Evolutionary conservation across 2,797 vertebrate genomes (phyloP).

Genomic region (Phoxinus dragarum): DNA sequence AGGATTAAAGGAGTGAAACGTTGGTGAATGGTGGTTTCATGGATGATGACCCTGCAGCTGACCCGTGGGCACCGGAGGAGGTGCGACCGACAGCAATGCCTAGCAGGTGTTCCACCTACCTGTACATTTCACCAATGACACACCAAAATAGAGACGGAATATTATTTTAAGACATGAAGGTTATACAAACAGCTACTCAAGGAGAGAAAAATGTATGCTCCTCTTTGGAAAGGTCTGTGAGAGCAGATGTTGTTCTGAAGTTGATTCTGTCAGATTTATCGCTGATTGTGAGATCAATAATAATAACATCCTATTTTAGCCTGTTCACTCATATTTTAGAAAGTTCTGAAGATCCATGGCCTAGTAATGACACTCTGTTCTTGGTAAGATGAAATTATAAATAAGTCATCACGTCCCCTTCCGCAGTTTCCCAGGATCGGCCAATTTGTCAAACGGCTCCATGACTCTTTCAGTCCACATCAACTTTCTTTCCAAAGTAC

Average conservation of each 20-base stretch:
- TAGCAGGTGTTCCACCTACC: too few species aligned
- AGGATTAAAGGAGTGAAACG: too few species aligned
- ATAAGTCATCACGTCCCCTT: constrained; percentile 63
- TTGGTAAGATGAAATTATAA: constrained; percentile 53
- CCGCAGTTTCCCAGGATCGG: constrained; percentile 54
- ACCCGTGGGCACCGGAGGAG: too few species aligned
- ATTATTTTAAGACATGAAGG: not conserved
- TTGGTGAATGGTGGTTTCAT: too few species aligned
- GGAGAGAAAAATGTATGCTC: constrained; percentile 17
- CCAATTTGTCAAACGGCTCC: constrained; percentile 63
- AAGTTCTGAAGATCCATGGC: constrained; percentile 46
- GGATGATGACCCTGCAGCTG: too few species aligned
- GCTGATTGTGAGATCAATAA: constrained; percentile 8
- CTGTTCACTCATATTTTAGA: not conserved
- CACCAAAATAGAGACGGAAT: constrained; percentile 1
- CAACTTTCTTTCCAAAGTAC: constrained; percentile 66
- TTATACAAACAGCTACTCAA: constrained; percentile 32
- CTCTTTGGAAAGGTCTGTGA: constrained; percentile 27
- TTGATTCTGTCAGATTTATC: constrained; percentile 33
- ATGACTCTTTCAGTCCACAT: constrained; percentile 56
- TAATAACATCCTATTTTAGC: not conserved
- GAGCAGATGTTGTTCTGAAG: constrained; percentile 29
- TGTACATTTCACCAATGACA: not conserved
- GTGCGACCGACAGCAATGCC: too few species aligned
- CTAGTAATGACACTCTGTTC: constrained; percentile 59